These are phyloP conservation scores for Glareola pratincola DNA, from an alignment of 2,113 vertebrate genomes.

Conservation along the genomic window DNA sequence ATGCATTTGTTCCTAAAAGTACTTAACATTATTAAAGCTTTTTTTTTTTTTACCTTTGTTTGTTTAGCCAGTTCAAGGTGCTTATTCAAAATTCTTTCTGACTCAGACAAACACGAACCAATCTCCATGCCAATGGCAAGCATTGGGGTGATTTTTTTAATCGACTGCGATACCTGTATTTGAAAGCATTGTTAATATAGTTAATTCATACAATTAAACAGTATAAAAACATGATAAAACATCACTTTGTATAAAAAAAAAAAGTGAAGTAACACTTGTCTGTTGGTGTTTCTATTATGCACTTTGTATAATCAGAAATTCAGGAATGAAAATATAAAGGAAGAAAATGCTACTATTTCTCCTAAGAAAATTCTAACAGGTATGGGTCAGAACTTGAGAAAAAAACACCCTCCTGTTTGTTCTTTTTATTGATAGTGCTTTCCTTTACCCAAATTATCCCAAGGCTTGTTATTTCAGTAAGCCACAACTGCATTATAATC, in stretches of 20 bases:
- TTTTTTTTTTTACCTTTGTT: slow-evolving; percentile 75
- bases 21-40: background rate
- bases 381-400: background rate
- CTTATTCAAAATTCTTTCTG: slow-evolving; percentile 72
- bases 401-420: background rate
- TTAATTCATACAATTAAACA: background rate
- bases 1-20: background rate
- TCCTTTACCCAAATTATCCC: background rate
- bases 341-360: background rate
- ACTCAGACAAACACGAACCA: slow-evolving; percentile 66
- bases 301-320: background rate
- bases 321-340: background rate
- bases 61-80: slow-evolving; percentile 78
- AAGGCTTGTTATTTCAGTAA: background rate
- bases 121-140: slow-evolving; percentile 69
- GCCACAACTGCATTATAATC: background rate
- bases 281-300: background rate
- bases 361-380: background rate
- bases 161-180: slow-evolving; percentile 72
- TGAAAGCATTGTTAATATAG: slow-evolving; percentile 7
- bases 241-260: background rate
- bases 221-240: background rate
- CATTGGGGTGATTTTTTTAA: slow-evolving; percentile 66
- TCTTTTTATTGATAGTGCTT: background rate
- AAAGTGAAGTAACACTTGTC: background rate